Conservation (phyloP, 2,797 vertebrate species). For the Botia kubotai region DNA sequence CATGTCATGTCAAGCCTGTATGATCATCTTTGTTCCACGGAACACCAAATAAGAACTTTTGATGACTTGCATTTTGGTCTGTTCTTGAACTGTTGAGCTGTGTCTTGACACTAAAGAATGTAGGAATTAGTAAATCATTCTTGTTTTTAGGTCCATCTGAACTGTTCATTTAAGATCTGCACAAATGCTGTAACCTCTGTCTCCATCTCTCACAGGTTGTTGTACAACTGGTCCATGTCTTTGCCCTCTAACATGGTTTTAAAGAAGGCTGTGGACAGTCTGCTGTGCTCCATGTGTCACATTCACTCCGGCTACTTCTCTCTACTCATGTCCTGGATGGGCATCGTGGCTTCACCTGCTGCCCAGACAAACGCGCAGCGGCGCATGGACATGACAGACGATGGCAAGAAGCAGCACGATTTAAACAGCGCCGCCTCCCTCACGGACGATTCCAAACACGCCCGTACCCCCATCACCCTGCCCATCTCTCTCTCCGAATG, state of each 20-base stretch:
- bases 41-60: neutral
- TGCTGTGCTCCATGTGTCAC: slow-evolving; percentile 97
- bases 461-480: slow-evolving; percentile 85
- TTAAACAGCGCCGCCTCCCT: slow-evolving; percentile 76
- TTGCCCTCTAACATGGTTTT: slow-evolving; percentile 94
- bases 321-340: slow-evolving; percentile 98
- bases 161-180: no score
- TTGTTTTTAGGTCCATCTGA: neutral
- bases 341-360: slow-evolving; percentile 85
- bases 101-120: no score
- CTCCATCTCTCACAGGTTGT: slow-evolving; percentile 76
- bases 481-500: slow-evolving; percentile 89
- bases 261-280: slow-evolving; percentile 98
- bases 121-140: no score
- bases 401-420: slow-evolving; percentile 95
- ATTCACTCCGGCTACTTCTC: slow-evolving; percentile 97
- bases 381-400: slow-evolving; percentile 94
- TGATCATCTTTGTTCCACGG: neutral
- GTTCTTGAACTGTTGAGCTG: no score
- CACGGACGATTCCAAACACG: slow-evolving; percentile 96
- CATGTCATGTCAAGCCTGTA: neutral
- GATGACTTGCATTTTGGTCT: no score
- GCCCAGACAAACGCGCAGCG: slow-evolving; percentile 81
- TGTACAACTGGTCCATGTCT: slow-evolving; percentile 98
- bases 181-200: no score